phyloP scores from a whole-genome alignment of 2,797 vertebrate genomes.

The Salmo trutta region DNA sequence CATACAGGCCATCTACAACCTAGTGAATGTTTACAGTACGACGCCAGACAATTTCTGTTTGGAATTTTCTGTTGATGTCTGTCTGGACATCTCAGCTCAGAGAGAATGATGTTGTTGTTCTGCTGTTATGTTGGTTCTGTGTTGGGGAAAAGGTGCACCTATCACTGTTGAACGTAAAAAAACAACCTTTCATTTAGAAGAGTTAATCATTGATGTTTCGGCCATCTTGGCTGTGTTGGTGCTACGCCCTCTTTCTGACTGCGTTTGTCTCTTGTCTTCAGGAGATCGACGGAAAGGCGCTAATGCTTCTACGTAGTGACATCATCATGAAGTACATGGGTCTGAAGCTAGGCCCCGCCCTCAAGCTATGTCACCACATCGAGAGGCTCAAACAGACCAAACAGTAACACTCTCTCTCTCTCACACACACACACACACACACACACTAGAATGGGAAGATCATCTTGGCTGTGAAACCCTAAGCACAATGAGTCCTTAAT shows the following conservation, averaged over 20 bases:
- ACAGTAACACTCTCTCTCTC: slow-evolving; percentile 63
- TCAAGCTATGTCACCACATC: slow-evolving; percentile 92
- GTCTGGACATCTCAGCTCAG: too few species aligned
- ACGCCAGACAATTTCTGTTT: too few species aligned
- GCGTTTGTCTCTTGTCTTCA: slow-evolving; percentile 55
- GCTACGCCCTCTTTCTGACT: neutral
- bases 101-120: neutral
- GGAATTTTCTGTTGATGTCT: too few species aligned
- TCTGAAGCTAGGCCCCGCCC: slow-evolving; percentile 91
- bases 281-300: slow-evolving; percentile 94
- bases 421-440: slow-evolving; percentile 32
- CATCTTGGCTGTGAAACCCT: slow-evolving; percentile 2
- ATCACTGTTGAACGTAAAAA: too few species aligned
- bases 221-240: neutral
- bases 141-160: too few species aligned
- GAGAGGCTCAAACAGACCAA: slow-evolving; percentile 91
- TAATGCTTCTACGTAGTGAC: slow-evolving; percentile 91
- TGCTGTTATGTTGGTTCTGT: too few species aligned
- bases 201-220: too few species aligned
- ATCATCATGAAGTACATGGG: slow-evolving; percentile 98
- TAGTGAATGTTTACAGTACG: neutral
- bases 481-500: neutral
- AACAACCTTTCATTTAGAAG: too few species aligned
- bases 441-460: slow-evolving; percentile 5
- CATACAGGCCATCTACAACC: neutral